Conservation (phyloP, 2,888 invertebrate genomes). For the Parelbella ahira region DNA sequence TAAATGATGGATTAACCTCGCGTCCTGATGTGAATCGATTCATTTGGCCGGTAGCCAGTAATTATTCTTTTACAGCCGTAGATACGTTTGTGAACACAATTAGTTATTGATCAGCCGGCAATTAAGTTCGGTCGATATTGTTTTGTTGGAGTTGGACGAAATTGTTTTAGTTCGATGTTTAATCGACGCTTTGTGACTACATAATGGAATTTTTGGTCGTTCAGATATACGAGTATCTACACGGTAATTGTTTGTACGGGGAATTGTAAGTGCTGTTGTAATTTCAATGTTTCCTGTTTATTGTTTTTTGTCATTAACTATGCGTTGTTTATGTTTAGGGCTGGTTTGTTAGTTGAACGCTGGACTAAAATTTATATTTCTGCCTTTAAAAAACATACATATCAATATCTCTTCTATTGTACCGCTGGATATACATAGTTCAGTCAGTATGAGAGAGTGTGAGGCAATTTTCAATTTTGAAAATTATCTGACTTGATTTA, state of each 20-base stretch:
- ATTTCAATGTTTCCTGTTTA: constrained; percentile 20
- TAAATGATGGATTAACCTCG: constrained; percentile 79
- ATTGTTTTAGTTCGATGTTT: constrained; percentile 76
- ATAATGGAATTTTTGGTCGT: constrained; percentile 69
- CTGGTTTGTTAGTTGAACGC: no score
- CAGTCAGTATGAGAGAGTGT: no score
- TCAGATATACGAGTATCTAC: constrained; percentile 49
- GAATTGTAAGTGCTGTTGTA: constrained; percentile 10
- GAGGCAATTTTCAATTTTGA: no score
- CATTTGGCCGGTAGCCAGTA: constrained; percentile 78
- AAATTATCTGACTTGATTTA: no score
- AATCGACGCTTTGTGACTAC: constrained; percentile 66
- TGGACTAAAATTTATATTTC: no score
- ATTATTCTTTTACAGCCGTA: constrained; percentile 72
- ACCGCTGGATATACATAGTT: no score
- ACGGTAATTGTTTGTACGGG: constrained; percentile 51
- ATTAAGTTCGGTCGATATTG: constrained; percentile 79
- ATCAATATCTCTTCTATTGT: no score
- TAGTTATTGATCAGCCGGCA: constrained; percentile 79
- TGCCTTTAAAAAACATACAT: no score
- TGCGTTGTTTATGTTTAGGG: constrained; percentile 2
- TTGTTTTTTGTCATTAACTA: constrained; percentile 22
- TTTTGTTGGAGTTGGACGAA: constrained; percentile 79
- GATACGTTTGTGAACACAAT: constrained; percentile 77
- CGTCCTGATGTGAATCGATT: constrained; percentile 78